Percentiles rank a stretch among this genome's conserved stretches.
Evolutionary conservation across 1,140 invertebrate genomes (phyloP).

Genomic region (Bombus huntii): DNA sequence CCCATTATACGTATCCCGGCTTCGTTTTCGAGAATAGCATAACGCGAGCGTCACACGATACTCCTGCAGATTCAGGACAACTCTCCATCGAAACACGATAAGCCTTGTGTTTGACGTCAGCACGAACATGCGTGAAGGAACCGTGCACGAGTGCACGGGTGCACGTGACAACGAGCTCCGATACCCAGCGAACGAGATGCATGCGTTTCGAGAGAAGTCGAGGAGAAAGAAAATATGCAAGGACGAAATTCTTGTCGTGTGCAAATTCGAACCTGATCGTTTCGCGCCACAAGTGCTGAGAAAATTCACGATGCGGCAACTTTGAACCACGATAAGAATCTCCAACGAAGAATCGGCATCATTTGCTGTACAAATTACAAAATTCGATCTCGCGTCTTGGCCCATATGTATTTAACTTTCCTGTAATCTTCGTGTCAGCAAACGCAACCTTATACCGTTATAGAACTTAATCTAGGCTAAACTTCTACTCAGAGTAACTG

Average conservation of each 20-base stretch:
- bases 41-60: conserved; percentile 18
- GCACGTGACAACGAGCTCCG: conserved; percentile 17
- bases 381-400: neutral
- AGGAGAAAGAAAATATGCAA: conserved; percentile 8
- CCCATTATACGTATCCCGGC: neutral
- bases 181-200: neutral
- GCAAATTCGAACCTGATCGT: conserved; percentile 6
- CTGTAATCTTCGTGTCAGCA: no score
- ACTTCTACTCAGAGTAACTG: no score
- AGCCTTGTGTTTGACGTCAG: conserved; percentile 34
- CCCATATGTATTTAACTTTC: no score
- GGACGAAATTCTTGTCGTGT: neutral
- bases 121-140: conserved; percentile 28
- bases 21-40: conserved; percentile 20
- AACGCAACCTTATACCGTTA: neutral
- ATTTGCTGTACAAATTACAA: neutral
- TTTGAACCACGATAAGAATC: neutral
- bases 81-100: conserved; percentile 47
- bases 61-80: conserved; percentile 39
- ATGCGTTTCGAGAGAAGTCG: neutral
- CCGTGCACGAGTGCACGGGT: neutral
- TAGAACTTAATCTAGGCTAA: neutral
- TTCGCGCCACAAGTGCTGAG: no score
- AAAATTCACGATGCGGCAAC: neutral
- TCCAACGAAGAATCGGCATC: neutral